Base-by-base conservation (phyloP, 1,140 invertebrate genomes). In the Parasteatoda tepidariorum region DNA sequence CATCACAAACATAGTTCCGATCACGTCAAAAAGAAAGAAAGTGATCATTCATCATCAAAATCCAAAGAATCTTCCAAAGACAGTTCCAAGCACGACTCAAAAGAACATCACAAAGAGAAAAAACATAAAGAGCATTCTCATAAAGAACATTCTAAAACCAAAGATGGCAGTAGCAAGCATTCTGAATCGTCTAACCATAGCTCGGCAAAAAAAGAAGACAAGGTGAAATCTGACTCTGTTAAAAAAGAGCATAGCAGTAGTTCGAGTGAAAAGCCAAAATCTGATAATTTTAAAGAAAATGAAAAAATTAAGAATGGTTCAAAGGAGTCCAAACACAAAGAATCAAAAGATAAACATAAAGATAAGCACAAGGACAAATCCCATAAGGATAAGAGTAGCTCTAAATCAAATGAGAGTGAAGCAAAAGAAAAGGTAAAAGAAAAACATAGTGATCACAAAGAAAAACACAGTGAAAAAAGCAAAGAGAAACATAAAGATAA, bases 401-500 rank as follows among this genome's bases (percentile, higher is more conserved):
- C 62, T 9, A 54, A 81, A 84, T 81, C 68, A 71, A 33, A 82
- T 61, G 59, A 73, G 54, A 71, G 41, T 33, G 86, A 86, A 73
- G 79, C 68, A 48, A 79, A 33, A 66, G 82, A 83, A 76, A 26
- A 55, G 57, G 48, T 83, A 62, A 85, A 71, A 22, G 76, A 81
- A 13, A 87, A 86, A 57, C 55, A 33, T 6, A 85, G 85, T 57
- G 30, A 70, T 13, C 61, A 85, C 30, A 48, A 11, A 18, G 78
- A 84, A 13, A 71, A 68, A 41, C 54, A 75, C 18, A 88, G 88
- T 70, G 86, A 87, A 55, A 88, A 88, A 64, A 83, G 75, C 68
- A 86, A 86, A 79, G 83, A 86, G 26, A 88, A 89, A 73, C 86
- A 87, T 31, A 88, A 89, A 55, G 34, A 73, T 28, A 84, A 86